phyloP scores from a whole-genome alignment of 1,140 invertebrate species.

The Drosophila repletoides region DNA sequence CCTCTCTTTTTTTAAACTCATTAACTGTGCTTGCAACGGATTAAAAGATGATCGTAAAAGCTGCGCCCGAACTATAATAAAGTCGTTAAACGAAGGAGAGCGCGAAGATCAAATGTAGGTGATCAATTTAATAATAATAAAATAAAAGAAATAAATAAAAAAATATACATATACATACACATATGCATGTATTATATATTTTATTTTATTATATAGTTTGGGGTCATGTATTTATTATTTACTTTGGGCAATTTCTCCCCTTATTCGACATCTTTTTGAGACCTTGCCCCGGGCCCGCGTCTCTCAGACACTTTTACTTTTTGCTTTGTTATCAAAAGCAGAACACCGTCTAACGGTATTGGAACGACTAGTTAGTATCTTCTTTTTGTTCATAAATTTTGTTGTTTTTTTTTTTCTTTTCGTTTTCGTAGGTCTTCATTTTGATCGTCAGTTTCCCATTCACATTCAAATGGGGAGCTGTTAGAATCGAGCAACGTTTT shows the following conservation, averaged over 20 bases:
- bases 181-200: not conserved
- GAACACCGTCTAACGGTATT: slow-evolving; percentile 39
- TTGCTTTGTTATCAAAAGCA: slow-evolving; percentile 43
- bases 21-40: slow-evolving; percentile 14
- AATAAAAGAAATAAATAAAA: not conserved
- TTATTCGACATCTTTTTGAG: too few species aligned
- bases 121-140: not conserved
- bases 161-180: not conserved
- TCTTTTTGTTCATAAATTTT: not conserved
- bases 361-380: slow-evolving; percentile 7
- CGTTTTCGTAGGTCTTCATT: not conserved
- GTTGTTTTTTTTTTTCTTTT: not conserved
- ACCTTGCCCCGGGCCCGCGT: not conserved
- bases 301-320: slow-evolving; percentile 47
- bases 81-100: not conserved
- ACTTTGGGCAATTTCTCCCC: not conserved
- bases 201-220: not conserved
- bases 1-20: not conserved
- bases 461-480: slow-evolving; percentile 54
- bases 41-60: slow-evolving; percentile 44
- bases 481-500: slow-evolving; percentile 19
- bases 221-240: too few species aligned
- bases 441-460: slow-evolving; percentile 20
- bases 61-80: not conserved
- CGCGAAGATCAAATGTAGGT: not conserved